Conservation (phyloP, 1,140 invertebrate species). For the Octopus sinensis region DNA sequence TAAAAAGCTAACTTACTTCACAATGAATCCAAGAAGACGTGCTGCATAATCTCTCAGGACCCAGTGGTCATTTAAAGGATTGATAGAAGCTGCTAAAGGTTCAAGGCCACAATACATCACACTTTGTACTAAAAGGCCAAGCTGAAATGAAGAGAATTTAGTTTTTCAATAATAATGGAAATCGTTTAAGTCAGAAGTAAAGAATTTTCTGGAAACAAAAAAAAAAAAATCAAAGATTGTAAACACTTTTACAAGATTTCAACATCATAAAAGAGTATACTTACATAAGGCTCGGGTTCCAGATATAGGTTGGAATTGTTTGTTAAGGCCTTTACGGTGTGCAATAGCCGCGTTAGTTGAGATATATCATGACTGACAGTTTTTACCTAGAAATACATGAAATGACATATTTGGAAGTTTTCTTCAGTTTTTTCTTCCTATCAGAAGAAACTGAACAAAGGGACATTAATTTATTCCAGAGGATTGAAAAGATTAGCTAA, state of each 20-base stretch:
- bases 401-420: not conserved
- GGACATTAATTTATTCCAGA: too few relatives aligned
- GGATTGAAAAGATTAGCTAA: too few relatives aligned
- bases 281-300: constrained; percentile 53
- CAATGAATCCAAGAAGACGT: constrained; percentile 47
- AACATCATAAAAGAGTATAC: constrained; percentile 21
- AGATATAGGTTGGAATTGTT: constrained; percentile 47
- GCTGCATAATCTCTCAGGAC: constrained; percentile 54
- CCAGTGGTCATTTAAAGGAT: constrained; percentile 56
- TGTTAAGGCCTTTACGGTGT: constrained; percentile 46
- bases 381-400: constrained; percentile 46
- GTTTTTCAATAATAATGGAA: not conserved
- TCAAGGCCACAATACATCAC: constrained; percentile 54
- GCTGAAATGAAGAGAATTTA: constrained; percentile 31
- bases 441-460: too few relatives aligned
- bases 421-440: too few relatives aligned
- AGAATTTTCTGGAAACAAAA: not conserved
- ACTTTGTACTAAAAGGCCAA: constrained; percentile 49
- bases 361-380: constrained; percentile 51
- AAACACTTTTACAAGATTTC: constrained; percentile 12
- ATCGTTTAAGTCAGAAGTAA: not conserved
- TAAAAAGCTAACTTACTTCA: constrained; percentile 40
- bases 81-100: constrained; percentile 49
- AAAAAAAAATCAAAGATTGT: not conserved
- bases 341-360: constrained; percentile 50